Conservation (phyloP, 2,113 vertebrate genomes). For the Eurystomus gularis region DNA sequence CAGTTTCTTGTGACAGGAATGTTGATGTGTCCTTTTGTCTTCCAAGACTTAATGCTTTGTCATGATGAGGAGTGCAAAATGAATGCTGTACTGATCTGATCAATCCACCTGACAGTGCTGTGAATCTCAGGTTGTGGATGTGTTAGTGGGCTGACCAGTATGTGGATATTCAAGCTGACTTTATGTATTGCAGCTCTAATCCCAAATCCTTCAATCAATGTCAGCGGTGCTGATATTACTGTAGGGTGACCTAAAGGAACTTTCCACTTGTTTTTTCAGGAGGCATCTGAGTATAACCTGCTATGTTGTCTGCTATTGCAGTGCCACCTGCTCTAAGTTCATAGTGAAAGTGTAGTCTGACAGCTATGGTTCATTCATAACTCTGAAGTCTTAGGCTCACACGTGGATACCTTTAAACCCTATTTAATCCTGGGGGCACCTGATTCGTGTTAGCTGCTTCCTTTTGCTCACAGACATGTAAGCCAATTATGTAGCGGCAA, state of each 20-base stretch:
- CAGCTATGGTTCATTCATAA: background rate
- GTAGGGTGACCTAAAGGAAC: background rate
- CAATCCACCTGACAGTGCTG: background rate
- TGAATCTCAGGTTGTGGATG: background rate
- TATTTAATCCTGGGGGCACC: background rate
- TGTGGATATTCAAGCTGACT: background rate
- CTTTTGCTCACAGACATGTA: background rate
- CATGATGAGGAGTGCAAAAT: accelerated
- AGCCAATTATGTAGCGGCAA: background rate
- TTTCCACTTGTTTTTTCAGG: background rate
- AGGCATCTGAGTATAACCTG: background rate
- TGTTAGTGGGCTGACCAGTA: background rate
- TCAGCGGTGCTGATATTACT: background rate
- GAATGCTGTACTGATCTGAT: accelerated
- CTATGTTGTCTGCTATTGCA: background rate
- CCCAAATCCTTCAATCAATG: background rate
- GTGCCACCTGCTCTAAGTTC: background rate
- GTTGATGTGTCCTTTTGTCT: background rate
- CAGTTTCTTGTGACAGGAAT: background rate
- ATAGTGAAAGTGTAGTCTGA: background rate
- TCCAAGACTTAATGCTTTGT: background rate
- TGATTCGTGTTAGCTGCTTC: background rate
- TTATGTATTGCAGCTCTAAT: background rate
- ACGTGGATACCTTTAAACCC: background rate
- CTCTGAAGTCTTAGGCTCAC: background rate